phyloP scores from a whole-genome alignment of 1,140 invertebrate species.

The Drosophila kohkoa region DNA sequence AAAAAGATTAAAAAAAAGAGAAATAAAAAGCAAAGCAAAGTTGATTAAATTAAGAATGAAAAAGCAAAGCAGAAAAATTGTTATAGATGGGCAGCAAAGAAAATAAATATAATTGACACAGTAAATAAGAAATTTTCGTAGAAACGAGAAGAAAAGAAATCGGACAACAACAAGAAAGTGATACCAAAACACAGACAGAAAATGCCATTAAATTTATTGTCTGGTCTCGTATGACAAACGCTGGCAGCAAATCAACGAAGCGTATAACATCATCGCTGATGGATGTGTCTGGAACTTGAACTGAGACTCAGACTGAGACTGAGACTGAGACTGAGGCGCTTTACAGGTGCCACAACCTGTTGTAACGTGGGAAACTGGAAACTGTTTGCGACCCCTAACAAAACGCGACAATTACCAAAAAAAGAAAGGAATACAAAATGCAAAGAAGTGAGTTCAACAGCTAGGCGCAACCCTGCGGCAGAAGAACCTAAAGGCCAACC shows the following conservation, averaged over 20 bases:
- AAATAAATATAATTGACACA: constrained; percentile 65
- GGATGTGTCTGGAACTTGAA: constrained; percentile 37
- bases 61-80: not conserved
- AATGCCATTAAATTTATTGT: constrained; percentile 65
- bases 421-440: constrained; percentile 15
- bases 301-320: too few relatives aligned
- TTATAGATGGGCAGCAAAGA: constrained; percentile 17
- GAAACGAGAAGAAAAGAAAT: constrained; percentile 49
- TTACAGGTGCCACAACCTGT: constrained; percentile 58
- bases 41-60: constrained; percentile 73
- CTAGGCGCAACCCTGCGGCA: constrained; percentile 13
- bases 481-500: constrained; percentile 6
- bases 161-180: constrained; percentile 42
- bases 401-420: constrained; percentile 66
- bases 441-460: constrained; percentile 3
- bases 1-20: constrained; percentile 60
- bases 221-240: constrained; percentile 64
- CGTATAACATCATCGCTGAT: constrained; percentile 44
- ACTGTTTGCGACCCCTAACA: constrained; percentile 31
- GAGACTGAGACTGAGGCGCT: not conserved
- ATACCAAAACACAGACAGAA: constrained; percentile 10
- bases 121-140: constrained; percentile 50
- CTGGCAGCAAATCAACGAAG: constrained; percentile 48
- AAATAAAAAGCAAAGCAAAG: constrained; percentile 49
- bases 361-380: constrained; percentile 71